Evolutionary conservation across 2,113 vertebrate species (phyloP).

Genomic region (Seriola dumerili): DNA sequence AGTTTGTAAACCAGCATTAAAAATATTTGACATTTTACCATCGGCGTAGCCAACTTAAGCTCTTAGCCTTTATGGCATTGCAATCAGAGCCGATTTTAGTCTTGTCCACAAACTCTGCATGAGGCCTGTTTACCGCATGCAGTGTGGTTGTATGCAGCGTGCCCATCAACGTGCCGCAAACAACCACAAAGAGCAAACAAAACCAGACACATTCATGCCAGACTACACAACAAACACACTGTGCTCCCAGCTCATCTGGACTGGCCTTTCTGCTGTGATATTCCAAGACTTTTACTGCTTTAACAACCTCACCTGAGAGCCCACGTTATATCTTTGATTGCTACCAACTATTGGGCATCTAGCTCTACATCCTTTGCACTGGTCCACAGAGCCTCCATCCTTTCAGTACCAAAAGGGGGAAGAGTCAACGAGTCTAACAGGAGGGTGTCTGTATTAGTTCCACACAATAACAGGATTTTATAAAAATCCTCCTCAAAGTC

Average conservation of each 20-base stretch:
- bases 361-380: neutral
- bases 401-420: neutral
- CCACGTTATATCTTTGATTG: neutral
- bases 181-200: constrained; percentile 68
- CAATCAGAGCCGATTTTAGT: constrained; percentile 63
- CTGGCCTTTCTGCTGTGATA: constrained; percentile 16
- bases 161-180: constrained; percentile 56
- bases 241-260: constrained; percentile 40
- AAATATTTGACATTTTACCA: constrained; percentile 43
- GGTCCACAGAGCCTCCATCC: neutral
- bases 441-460: constrained; percentile 1
- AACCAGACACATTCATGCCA: constrained; percentile 53
- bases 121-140: constrained; percentile 59
- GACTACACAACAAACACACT: constrained; percentile 48
- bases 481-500: neutral
- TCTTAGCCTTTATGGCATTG: constrained; percentile 36
- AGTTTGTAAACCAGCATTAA: constrained; percentile 17
- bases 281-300: constrained; percentile 24
- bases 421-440: no score
- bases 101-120: constrained; percentile 54
- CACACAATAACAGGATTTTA: constrained; percentile 19
- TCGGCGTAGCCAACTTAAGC: constrained; percentile 30
- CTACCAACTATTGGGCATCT: neutral
- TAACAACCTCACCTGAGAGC: constrained; percentile 30
- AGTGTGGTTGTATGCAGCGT: constrained; percentile 47